Evolutionary conservation across 2,797 vertebrate genomes (phyloP).

Genomic region (Thaleichthys pacificus): DNA sequence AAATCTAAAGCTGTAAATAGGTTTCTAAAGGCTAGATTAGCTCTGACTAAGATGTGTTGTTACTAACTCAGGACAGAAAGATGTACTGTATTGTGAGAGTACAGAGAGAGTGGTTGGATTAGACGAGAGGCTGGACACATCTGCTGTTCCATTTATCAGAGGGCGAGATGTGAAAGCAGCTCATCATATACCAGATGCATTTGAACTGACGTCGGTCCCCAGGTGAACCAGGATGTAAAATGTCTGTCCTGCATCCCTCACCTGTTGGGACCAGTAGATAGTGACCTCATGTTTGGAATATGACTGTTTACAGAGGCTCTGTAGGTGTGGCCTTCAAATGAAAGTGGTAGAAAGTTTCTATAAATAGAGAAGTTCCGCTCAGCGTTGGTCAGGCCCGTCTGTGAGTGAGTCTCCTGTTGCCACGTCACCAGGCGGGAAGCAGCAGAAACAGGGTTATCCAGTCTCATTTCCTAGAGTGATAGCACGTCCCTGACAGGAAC

Average conservation of each 20-base stretch:
- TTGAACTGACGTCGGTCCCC: neutral
- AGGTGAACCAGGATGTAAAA: neutral
- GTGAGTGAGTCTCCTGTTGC: slow-evolving; percentile 31
- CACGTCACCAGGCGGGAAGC: slow-evolving; percentile 31
- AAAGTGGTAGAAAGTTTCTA: neutral
- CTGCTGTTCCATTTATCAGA: too few relatives aligned
- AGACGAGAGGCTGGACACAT: too few relatives aligned
- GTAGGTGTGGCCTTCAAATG: neutral
- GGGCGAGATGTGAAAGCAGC: too few relatives aligned
- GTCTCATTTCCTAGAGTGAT: slow-evolving; percentile 33
- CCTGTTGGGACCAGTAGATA: neutral
- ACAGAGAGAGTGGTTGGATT: too few relatives aligned
- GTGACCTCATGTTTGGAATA: neutral
- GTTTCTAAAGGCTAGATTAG: too few relatives aligned
- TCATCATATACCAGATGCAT: too few relatives aligned
- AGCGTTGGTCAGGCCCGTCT: neutral
- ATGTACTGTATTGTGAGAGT: too few relatives aligned
- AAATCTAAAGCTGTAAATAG: too few relatives aligned
- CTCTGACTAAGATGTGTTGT: too few relatives aligned
- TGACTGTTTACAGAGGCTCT: neutral
- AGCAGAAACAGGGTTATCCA: slow-evolving; percentile 3
- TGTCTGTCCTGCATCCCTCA: neutral
- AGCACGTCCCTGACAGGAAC: slow-evolving; percentile 3
- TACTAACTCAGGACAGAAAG: too few relatives aligned
- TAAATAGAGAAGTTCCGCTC: slow-evolving; percentile 1